Evolutionary conservation across 1,140 invertebrate species (phyloP).

Genomic region (Meloidogyne hapla): DNA sequence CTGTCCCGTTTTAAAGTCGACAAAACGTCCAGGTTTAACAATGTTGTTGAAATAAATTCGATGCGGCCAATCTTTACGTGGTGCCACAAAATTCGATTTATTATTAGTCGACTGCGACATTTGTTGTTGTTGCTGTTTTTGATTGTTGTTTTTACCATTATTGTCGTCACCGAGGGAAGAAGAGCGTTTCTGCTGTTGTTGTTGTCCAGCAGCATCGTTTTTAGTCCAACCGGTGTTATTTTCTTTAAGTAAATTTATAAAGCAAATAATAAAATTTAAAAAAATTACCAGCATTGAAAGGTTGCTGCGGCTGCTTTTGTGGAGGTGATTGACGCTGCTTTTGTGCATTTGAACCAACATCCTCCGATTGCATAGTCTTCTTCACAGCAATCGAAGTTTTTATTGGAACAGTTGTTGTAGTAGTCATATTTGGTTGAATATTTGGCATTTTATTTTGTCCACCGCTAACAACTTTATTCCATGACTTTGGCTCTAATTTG

Average conservation of each 20-base stretch:
- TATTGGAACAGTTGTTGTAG: neutral
- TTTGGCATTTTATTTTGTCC: neutral
- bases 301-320: neutral
- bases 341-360: neutral
- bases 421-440: neutral
- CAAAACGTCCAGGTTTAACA: constrained; percentile 14
- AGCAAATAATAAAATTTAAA: no score
- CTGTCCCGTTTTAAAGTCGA: constrained; percentile 16
- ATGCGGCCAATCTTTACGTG: constrained; percentile 23
- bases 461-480: neutral
- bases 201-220: neutral
- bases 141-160: neutral
- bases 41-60: constrained; percentile 25
- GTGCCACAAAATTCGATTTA: neutral
- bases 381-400: neutral
- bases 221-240: neutral
- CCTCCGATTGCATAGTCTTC: neutral
- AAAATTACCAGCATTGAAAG: neutral
- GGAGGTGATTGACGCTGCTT: neutral
- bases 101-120: constrained; percentile 1
- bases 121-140: constrained; percentile 12
- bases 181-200: neutral
- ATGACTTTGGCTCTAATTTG: neutral
- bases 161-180: neutral
- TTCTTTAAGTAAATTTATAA: neutral